phyloP scores from a whole-genome alignment of 2,797 vertebrate species.

The Platyrinchus mystaceus region DNA sequence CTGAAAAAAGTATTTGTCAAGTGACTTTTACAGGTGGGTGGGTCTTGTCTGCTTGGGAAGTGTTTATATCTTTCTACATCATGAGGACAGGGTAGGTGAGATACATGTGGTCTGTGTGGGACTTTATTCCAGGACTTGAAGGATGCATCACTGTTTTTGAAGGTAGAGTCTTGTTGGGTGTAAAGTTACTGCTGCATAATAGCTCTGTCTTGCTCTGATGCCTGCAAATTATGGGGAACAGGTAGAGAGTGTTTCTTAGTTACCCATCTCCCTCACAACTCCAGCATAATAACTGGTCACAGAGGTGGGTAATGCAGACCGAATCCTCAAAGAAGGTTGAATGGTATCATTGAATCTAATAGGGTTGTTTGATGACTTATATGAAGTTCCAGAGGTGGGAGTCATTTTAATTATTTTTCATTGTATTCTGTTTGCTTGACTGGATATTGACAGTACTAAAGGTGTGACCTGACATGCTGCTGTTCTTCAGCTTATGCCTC shows the following conservation, averaged over 20 bases:
- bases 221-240: not conserved
- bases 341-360: not conserved
- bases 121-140: not conserved
- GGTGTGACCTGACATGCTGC: not conserved
- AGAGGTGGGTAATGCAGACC: accelerated
- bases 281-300: accelerated
- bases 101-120: accelerated
- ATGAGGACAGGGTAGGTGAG: not conserved
- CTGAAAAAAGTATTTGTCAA: not conserved
- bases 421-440: not conserved
- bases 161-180: not conserved
- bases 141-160: not conserved
- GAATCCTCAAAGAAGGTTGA: not conserved
- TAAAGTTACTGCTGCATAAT: not conserved
- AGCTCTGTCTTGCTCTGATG: not conserved
- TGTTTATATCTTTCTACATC: not conserved
- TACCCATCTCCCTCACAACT: not conserved
- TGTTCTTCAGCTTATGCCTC: not conserved
- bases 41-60: not conserved
- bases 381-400: not conserved
- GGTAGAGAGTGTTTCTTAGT: not conserved
- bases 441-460: not conserved
- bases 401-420: not conserved
- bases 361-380: not conserved
- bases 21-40: not conserved